Percentiles rank a stretch among this genome's conserved stretches.
Conservation (phyloP, 2,113 vertebrate genomes). For the Taxidea taxus region DNA sequence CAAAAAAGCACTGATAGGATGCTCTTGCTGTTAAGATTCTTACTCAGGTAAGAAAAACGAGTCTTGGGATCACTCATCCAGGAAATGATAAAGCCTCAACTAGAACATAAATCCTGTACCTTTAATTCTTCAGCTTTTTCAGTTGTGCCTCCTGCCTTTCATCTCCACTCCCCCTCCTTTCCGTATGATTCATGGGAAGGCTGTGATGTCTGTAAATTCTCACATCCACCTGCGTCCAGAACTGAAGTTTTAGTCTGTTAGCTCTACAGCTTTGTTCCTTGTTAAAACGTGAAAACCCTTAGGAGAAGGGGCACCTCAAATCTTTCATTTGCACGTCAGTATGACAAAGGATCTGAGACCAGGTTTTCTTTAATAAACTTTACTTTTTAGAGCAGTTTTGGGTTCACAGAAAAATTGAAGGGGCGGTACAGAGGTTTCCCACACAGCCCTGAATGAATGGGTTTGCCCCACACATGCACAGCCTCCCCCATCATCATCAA, state of each 20-base stretch:
- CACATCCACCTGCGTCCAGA: not conserved
- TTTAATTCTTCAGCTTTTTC: not conserved
- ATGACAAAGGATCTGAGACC: not conserved
- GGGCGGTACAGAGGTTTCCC: not conserved
- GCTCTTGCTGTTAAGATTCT: not conserved
- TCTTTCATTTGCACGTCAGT: not conserved
- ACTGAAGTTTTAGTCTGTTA: not conserved
- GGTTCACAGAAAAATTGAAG: not conserved
- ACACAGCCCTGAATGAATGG: no score
- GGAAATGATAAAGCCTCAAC: conserved; percentile 24
- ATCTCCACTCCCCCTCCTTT: not conserved
- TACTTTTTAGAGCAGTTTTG: not conserved
- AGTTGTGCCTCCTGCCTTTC: not conserved
- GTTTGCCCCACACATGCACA: no score
- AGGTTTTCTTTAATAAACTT: not conserved
- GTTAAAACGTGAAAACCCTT: not conserved
- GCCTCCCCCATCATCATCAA: not conserved
- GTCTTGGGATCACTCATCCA: conserved; percentile 33
- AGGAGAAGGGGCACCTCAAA: not conserved
- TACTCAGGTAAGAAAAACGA: conserved; percentile 18
- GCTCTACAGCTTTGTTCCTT: not conserved
- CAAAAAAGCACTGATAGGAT: not conserved
- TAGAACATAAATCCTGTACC: not conserved
- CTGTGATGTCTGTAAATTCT: not conserved
- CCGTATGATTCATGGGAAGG: not conserved